Conservation (phyloP, 2,113 vertebrate genomes). For the Psilopogon haemacephalus region DNA sequence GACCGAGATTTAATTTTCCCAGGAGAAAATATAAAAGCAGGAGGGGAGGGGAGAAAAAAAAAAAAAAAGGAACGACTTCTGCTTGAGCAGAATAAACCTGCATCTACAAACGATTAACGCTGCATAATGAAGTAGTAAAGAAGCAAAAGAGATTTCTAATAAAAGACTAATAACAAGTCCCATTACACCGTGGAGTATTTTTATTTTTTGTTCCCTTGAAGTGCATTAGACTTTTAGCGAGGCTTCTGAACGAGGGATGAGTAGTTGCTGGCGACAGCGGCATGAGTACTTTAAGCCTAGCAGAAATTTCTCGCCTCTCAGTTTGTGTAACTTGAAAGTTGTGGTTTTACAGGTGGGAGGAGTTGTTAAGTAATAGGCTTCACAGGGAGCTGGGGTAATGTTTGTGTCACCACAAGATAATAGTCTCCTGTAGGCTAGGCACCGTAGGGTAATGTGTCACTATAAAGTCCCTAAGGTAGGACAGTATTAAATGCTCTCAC, state of each 20-base stretch:
- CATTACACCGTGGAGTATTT: constrained; percentile 48
- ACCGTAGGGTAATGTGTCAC: background rate
- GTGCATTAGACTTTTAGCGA: constrained; percentile 38
- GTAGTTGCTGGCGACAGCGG: constrained; percentile 24
- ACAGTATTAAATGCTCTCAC: background rate
- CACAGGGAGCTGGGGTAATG: background rate
- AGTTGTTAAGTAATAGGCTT: constrained; percentile 40
- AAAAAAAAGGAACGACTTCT: constrained; percentile 59
- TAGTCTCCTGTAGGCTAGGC: background rate
- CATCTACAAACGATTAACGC: constrained; percentile 62
- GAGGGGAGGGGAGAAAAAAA: too few species aligned
- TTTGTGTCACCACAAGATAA: constrained; percentile 33
- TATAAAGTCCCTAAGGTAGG: background rate
- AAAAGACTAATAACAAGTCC: constrained; percentile 74
- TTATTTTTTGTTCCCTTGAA: constrained; percentile 48
- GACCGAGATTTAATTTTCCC: constrained; percentile 67
- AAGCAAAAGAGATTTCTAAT: constrained; percentile 70
- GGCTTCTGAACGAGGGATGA: constrained; percentile 46
- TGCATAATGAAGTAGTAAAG: constrained; percentile 69
- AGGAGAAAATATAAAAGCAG: constrained; percentile 60
- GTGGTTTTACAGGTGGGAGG: constrained; percentile 29
- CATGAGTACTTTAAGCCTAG: constrained; percentile 25
- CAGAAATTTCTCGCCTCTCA: background rate
- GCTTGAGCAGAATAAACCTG: constrained; percentile 57
- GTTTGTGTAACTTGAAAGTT: constrained; percentile 25